phyloP scores from a whole-genome alignment of 2,888 invertebrate species.

The Xanthostigma xanthostigma region DNA sequence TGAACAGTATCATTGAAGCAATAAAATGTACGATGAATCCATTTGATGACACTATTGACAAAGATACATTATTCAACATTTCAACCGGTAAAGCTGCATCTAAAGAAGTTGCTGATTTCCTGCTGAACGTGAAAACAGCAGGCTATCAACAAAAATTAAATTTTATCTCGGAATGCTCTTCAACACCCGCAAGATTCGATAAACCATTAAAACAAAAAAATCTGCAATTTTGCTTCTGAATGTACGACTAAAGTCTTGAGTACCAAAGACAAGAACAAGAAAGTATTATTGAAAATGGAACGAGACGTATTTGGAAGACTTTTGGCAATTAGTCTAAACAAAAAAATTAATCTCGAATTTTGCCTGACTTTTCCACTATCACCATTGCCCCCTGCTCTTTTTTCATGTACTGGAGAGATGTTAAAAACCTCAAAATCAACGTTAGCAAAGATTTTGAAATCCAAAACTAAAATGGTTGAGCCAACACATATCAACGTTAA shows the following conservation, averaged over 20 bases:
- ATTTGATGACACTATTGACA: constrained; percentile 9
- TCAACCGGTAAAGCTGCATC: constrained; percentile 18
- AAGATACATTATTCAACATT: constrained; percentile 12
- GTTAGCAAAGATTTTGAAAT: constrained; percentile 11
- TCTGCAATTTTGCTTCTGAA: constrained; percentile 18
- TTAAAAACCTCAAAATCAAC: constrained; percentile 13
- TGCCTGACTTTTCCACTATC: constrained; percentile 21
- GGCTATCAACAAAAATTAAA: constrained; percentile 15
- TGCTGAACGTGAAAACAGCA: constrained; percentile 14
- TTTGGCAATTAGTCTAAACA: constrained; percentile 16
- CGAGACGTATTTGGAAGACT: constrained; percentile 17
- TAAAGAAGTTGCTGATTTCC: constrained; percentile 14
- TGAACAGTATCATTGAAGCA: constrained; percentile 9
- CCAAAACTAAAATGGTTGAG: constrained; percentile 7
- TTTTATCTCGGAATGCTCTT: constrained; percentile 16
- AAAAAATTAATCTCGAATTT: constrained; percentile 19
- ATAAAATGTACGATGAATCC: constrained; percentile 11
- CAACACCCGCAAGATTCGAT: constrained; percentile 14
- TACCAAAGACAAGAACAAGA: constrained; percentile 13
- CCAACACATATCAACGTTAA: constrained; percentile 11
- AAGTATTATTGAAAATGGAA: constrained; percentile 15
- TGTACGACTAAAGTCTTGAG: constrained; percentile 11
- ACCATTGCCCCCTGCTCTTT: constrained; percentile 17
- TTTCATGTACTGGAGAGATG: constrained; percentile 10
- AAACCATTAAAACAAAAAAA: constrained; percentile 17